Base-by-base conservation (phyloP, 2,888 invertebrate species). In the Lordiphosa andalusiaca region DNA sequence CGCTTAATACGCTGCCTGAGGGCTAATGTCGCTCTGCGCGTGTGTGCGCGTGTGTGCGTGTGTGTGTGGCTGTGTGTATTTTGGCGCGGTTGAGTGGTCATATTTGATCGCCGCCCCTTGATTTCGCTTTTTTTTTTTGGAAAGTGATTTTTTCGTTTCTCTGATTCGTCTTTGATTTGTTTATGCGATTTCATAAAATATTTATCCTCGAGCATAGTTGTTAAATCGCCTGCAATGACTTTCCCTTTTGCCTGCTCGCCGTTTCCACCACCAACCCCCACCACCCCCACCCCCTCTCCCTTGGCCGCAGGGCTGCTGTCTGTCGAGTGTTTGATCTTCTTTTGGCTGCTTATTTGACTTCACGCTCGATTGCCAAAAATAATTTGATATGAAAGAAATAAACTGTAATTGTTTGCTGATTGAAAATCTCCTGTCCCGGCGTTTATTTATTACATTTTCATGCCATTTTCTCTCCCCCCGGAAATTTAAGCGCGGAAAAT, bases 181-280 rank as follows among this genome's bases (percentile, higher is more conserved):
- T 84, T 85, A 82, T 84, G 75, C 78, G 81, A 82, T 85, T 85
- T 84, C 84, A 85, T 82, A 84, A 85, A 84, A 82, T 82, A 85
- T 83, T 77, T 87, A 86, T 83, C 87, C 87, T 76, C 75, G 58
- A 77, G 86, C 85, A 81, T 66, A 72, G 81, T 85, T 85, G 87
- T 86, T 87, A 87, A 87, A 87, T 87, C 86, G 86, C 77, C 73
- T 86, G 87, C 78, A 81, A 84, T 83, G 78, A 72, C 65, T 81
- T 71, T 80, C 71, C 77, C 76, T 82, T 76, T 78, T 78, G 68
- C 51, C 66, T 60, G 69, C 21, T 35, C 6, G 9, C 12, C 51
- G 10, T n/a, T 4, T 21, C 7, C n/a, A 12, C 16, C 41, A 6
- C 16, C 44, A 13, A 12, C 16, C 41, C 3, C 16, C 44, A 13